phyloP scores from a whole-genome alignment of 2,797 vertebrate species.

The Rhabdomys pumilio region DNA sequence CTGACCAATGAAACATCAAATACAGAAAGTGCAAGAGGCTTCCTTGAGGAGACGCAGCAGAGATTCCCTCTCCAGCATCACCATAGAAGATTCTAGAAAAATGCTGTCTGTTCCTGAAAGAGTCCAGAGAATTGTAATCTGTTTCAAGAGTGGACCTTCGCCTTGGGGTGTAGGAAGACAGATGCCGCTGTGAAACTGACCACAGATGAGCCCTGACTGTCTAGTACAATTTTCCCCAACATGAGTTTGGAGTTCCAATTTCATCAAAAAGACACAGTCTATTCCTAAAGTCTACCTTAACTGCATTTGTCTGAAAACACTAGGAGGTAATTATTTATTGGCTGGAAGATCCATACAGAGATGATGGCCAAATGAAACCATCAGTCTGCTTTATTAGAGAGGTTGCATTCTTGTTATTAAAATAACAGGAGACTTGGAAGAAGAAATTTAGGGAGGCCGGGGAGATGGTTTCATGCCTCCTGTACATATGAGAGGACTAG shows the following conservation, averaged over 20 bases:
- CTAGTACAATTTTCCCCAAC: neutral
- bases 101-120: neutral
- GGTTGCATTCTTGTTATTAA: neutral
- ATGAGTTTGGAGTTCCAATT: neutral
- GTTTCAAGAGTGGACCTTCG: neutral
- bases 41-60: neutral
- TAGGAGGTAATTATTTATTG: neutral
- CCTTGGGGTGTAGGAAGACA: neutral
- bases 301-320: neutral
- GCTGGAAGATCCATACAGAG: neutral
- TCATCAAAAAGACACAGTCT: neutral
- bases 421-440: slow-evolving; percentile 4
- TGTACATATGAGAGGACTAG: neutral
- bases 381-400: neutral
- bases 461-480: neutral
- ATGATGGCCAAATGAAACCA: neutral
- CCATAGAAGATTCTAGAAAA: neutral
- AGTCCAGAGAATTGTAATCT: neutral
- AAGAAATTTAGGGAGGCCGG: neutral
- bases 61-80: neutral
- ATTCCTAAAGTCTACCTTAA: neutral
- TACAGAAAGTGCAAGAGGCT: neutral
- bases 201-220: neutral
- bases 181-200: neutral
- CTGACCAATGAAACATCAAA: slow-evolving; percentile 3